Conservation (phyloP, 2,888 invertebrate species). For the Alviniconcha strummeri region DNA sequence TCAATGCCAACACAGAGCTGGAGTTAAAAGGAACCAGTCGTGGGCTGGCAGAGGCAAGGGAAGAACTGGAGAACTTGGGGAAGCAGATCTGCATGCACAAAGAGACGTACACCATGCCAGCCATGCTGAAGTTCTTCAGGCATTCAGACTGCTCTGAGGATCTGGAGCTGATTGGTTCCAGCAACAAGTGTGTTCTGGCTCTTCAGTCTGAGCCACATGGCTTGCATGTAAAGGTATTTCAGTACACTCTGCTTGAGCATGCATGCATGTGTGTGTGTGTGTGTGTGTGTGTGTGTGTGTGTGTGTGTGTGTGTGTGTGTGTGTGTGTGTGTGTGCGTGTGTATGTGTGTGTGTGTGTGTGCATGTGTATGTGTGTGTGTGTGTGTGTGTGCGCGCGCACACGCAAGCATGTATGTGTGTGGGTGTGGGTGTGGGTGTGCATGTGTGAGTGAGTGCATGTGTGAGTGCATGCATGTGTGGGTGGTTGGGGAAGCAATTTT, state of each 20-base stretch:
- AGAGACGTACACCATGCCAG: too few relatives aligned
- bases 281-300: slow-evolving; percentile 19
- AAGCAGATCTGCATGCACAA: too few relatives aligned
- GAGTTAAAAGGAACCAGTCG: too few relatives aligned
- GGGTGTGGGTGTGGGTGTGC: too few relatives aligned
- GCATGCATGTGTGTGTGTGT: slow-evolving; percentile 27
- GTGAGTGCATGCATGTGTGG: neutral
- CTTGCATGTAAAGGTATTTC: neutral
- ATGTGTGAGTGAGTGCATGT: too few relatives aligned
- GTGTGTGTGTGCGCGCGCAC: neutral
- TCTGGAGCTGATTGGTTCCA: too few relatives aligned
- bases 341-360: slow-evolving; percentile 21
- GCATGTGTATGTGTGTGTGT: slow-evolving; percentile 10
- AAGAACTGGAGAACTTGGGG: too few relatives aligned
- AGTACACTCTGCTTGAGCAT: neutral
- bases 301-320: slow-evolving; percentile 18
- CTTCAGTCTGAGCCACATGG: neutral
- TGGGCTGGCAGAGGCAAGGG: too few relatives aligned
- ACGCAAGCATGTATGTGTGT: neutral
- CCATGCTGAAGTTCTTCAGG: too few relatives aligned
- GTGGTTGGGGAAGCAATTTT: neutral
- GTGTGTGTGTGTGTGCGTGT: neutral
- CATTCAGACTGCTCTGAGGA: too few relatives aligned
- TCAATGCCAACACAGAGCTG: too few relatives aligned
- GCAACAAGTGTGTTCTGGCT: neutral